Evolutionary conservation across 2,888 invertebrate genomes (phyloP), one percentile per base, ranked within the genome.

Genomic region (Meteorus cinctellus): DNA sequence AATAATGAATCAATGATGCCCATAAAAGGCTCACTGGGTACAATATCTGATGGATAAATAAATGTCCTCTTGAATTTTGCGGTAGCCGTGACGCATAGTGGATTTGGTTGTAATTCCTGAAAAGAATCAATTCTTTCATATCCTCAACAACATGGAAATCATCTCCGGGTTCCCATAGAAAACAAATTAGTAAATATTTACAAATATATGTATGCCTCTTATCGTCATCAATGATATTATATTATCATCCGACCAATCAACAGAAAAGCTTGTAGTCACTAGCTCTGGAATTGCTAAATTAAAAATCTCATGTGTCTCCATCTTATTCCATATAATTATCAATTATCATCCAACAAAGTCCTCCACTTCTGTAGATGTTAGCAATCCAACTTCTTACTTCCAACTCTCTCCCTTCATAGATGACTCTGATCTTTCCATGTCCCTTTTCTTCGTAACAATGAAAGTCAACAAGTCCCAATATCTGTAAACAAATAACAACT

Each of bases 201-300:
- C 90, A 55, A 88, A 84, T 55, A 88, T 82, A 51, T 90, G 87
- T 73, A 89, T 83, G 29, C 90, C 90, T 65, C 81, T 84, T 12
- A 87, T 84, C 0, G 89, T 89, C 69, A 90, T 78, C 31, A 90
- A 65, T 0, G 90, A 88, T 48, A 90, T 81, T 45, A 86, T 85
- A 81, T 90, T 86, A 77, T 90, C 90, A 31, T 84, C 79, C 0
- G 90, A 90, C 90, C 90, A 90, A 77, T 88, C 79, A n/a, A 82
- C 72, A 4, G 86, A 80, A 80, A 89, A 89, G 3, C 80, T 78
- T 10, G 77, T 76, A n/a, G 80, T 78, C 2, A 88, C 84, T 19
- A 86, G 78, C 4, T 88, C 85, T 51, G 80, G 80, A 31, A 87
- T 75, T 24, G 82, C 71, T 4, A 84, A 24, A 60, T 71, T 85